A percentile compares a stretch with the other conserved stretches of the same genome.
Evolutionary conservation across 2,113 vertebrate species (phyloP).

Genomic region (Mustela lutreola): DNA sequence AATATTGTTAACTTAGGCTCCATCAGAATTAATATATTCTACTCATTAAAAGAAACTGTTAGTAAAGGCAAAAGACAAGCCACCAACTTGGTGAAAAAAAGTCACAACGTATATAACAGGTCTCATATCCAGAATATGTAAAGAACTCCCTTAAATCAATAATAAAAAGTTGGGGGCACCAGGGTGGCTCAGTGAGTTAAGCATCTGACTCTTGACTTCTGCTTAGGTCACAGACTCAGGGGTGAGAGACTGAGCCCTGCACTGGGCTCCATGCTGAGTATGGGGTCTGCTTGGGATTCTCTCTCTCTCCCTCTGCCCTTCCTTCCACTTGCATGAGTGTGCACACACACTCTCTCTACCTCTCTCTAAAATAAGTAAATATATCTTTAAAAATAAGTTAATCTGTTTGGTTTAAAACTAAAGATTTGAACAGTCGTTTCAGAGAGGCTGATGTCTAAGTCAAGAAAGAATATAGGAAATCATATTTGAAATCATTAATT

Average conservation of each 20-base stretch:
- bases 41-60: constrained; percentile 4
- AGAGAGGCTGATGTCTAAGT: neutral
- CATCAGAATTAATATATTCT: constrained; percentile 7
- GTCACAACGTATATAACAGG: neutral
- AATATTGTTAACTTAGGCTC: neutral
- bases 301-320: no score
- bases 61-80: neutral
- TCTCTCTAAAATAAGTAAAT: no score
- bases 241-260: no score
- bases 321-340: no score
- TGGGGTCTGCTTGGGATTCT: no score
- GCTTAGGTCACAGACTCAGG: no score
- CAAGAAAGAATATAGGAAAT: neutral
- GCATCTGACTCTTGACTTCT: neutral
- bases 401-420: neutral
- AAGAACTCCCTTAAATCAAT: neutral
- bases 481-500: neutral
- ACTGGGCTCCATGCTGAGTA: no score
- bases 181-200: neutral
- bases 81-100: neutral
- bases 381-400: no score
- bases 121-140: neutral
- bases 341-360: no score
- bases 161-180: neutral
- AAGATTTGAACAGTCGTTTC: neutral